Evolutionary conservation across 2,797 vertebrate genomes (phyloP), one percentile per base, ranked within the genome.

Genomic region (Notolabrus celidotus): DNA sequence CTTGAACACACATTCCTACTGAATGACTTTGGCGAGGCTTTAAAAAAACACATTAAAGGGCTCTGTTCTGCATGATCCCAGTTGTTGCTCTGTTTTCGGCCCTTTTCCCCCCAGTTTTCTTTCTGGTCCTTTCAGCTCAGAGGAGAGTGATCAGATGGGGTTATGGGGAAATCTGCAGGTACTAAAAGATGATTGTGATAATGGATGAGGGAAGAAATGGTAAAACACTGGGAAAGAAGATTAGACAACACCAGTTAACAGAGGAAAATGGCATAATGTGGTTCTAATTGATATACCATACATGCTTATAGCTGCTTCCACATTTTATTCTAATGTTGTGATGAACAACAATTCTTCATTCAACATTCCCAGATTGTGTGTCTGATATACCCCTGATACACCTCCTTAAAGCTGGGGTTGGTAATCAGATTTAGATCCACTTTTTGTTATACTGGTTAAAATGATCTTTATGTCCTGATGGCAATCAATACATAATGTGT

Each of bases 1-100:
- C 86, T 78, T 56, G 49, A 86, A 82, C 77, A 74, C 66, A 73
- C 91, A 91, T 93, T 93, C 90, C 88, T 89, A 39, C 79, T 77
- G 67, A 89, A 88, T 58, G 67, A 89, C 83, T 93, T 85, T 93
- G 92, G 93, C 91, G 89, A 83, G 56, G 65, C 74, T 88, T 92
- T 87, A 83, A 88, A 91, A 89, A 88, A 88, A 82, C 77, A 86
- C 82, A 92, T 92, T 90, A 91, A 91, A 90, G 71, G 45, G 57
- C 82, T 89, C 82, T 77, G 82, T 90, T 91, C 90, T 79, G 75
- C 89, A 83, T 80, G 79, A 87, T 64, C 60, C 79, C 84, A 87
- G 85, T 87, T 90, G 85, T 86, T 86, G 66, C 84, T 86, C 71
- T 73, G 73, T 67, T 85, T 84, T 78, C 70, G 77, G 56, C 47